Evolutionary conservation across 2,113 vertebrate species (phyloP).

Genomic region (Odobenus rosmarus): DNA sequence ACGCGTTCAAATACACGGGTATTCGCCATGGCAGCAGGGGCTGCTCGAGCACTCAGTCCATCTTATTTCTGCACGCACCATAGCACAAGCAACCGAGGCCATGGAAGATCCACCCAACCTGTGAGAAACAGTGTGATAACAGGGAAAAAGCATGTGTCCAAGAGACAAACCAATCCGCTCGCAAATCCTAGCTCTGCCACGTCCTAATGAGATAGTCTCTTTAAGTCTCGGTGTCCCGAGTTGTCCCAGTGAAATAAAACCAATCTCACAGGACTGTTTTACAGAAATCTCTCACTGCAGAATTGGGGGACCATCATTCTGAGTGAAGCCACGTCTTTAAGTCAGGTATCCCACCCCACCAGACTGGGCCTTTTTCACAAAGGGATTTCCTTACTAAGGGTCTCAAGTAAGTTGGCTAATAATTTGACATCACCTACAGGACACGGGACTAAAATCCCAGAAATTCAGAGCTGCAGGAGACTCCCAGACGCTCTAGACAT

Average conservation of each 20-base stretch:
- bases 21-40: not conserved
- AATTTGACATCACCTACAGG: not conserved
- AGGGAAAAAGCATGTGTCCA: not conserved
- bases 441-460: not conserved
- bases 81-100: not conserved
- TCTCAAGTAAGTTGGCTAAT: not conserved
- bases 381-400: not conserved
- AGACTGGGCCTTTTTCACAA: not conserved
- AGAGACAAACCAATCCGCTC: not conserved
- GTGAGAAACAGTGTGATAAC: not conserved
- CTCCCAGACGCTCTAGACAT: not conserved
- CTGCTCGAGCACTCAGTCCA: not conserved
- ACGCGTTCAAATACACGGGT: not conserved
- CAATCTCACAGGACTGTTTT: not conserved
- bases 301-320: not conserved
- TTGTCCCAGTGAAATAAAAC: not conserved
- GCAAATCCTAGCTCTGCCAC: not conserved
- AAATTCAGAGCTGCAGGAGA: not conserved
- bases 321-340: not conserved
- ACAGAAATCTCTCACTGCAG: not conserved
- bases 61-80: not conserved
- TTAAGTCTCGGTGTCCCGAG: not conserved
- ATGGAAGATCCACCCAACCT: not conserved
- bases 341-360: not conserved
- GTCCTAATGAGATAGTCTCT: not conserved